Percentiles rank a stretch among this genome's conserved stretches.
Evolutionary conservation across 2,113 vertebrate species (phyloP).

Genomic region (Oncorhynchus masou): DNA sequence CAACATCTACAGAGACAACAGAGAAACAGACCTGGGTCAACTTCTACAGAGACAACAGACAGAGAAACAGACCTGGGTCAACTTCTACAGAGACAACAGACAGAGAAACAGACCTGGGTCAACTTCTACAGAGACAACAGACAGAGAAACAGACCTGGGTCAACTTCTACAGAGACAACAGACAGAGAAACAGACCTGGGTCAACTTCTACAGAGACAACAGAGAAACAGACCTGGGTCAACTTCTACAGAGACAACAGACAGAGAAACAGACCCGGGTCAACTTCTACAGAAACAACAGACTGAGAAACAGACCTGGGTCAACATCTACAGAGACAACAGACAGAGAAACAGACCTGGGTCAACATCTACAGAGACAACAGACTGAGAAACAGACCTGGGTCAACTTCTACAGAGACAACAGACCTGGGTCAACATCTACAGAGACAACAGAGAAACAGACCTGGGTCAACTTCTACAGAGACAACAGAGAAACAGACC

Average conservation of each 20-base stretch:
- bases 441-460: too few relatives aligned
- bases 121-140: too few relatives aligned
- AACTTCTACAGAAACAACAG: conserved; percentile 79
- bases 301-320: background rate
- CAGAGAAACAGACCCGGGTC: conserved; percentile 62
- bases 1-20: background rate
- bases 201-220: background rate
- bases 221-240: conserved; percentile 79
- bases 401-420: background rate
- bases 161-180: conserved; percentile 74
- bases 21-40: conserved; percentile 69
- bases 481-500: background rate
- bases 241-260: conserved; percentile 76
- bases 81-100: background rate
- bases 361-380: conserved; percentile 83
- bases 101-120: too few relatives aligned
- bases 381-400: background rate
- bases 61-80: background rate
- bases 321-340: background rate
- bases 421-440: too few relatives aligned
- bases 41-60: conserved; percentile 75
- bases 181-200: background rate
- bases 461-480: conserved; percentile 74
- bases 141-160: too few relatives aligned
- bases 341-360: conserved; percentile 38